phyloP scores from a whole-genome alignment of 2,888 invertebrate genomes.

The Chrysotoxum bicinctum region DNA sequence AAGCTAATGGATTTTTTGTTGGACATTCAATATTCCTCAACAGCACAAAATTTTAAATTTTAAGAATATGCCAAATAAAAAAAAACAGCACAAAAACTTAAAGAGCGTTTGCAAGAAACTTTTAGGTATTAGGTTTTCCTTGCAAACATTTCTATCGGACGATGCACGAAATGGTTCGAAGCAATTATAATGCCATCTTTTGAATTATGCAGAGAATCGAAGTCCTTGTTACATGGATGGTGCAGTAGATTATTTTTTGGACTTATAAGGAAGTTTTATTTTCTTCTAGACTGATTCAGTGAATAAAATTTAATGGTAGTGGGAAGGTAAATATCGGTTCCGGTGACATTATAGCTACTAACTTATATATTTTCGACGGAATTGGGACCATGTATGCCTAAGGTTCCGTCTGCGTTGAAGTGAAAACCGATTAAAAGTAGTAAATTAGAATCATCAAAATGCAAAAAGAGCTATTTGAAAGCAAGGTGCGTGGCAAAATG shows the following conservation, averaged over 20 bases:
- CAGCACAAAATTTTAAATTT: conserved; percentile 48
- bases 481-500: too few relatives aligned
- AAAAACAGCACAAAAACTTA: not conserved
- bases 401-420: too few relatives aligned
- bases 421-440: too few relatives aligned
- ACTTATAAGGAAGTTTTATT: not conserved
- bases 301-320: too few relatives aligned
- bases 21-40: not conserved
- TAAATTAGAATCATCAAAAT: too few relatives aligned
- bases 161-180: conserved; percentile 40
- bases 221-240: not conserved
- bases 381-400: too few relatives aligned
- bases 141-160: conserved; percentile 4
- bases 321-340: too few relatives aligned
- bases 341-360: too few relatives aligned
- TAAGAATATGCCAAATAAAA: conserved; percentile 35
- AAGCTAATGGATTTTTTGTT: not conserved
- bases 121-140: conserved; percentile 7
- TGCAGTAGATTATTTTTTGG: not conserved
- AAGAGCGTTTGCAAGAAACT: not conserved
- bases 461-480: too few relatives aligned
- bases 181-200: conserved; percentile 62
- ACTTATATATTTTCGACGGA: too few relatives aligned
- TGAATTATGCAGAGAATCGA: conserved; percentile 27
- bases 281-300: too few relatives aligned